Conservation (phyloP, 2,113 vertebrate genomes). For the Chroicocephalus ridibundus region DNA sequence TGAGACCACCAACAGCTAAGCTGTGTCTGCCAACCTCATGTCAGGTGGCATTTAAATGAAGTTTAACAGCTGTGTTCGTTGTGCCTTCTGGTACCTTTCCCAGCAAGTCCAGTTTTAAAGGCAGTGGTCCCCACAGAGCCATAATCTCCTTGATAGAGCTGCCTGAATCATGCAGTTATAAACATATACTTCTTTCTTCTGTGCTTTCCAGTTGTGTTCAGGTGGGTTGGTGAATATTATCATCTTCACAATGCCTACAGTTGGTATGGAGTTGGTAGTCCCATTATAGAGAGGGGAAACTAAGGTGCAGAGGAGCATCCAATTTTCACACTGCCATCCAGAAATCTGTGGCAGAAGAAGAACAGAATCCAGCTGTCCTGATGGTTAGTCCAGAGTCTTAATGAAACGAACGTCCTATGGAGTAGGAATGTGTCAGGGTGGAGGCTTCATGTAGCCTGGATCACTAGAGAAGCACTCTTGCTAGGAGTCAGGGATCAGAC, state of each 20-base stretch:
- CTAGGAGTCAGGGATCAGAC: not conserved
- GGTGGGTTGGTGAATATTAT: not conserved
- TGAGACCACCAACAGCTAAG: slow-evolving; percentile 19
- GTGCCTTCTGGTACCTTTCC: not conserved
- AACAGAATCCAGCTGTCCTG: not conserved
- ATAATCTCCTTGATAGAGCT: not conserved
- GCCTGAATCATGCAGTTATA: not conserved
- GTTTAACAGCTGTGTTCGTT: not conserved
- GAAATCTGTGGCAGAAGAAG: not conserved
- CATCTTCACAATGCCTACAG: not conserved
- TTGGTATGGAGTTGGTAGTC: not conserved
- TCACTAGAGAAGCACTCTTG: not conserved
- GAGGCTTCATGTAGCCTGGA: not conserved
- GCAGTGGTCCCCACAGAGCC: not conserved
- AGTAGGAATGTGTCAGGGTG: not conserved
- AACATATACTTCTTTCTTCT: not conserved
- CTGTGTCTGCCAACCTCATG: not conserved
- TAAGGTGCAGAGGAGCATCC: not conserved
- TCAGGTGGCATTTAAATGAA: slow-evolving; percentile 1
- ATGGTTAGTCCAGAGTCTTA: not conserved
- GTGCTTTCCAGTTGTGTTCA: not conserved
- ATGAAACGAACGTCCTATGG: not conserved
- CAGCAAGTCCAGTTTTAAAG: not conserved
- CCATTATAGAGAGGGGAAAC: not conserved
- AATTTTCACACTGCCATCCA: not conserved